Conservation (phyloP, 2,113 vertebrate species). For the Sturnira hondurensis region DNA sequence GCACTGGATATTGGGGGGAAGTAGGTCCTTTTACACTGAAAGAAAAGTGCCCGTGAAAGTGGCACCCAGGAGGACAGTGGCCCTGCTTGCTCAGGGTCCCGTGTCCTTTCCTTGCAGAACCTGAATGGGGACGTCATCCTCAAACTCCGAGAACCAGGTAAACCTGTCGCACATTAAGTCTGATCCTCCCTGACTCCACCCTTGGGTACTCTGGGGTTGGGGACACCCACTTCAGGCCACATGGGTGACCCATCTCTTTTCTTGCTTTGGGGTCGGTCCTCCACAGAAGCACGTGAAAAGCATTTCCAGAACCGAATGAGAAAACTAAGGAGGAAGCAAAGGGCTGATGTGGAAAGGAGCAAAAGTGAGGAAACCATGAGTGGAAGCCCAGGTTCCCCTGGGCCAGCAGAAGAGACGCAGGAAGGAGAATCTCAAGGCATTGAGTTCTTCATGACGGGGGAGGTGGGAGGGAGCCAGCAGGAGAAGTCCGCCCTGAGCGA, state of each 20-base stretch:
- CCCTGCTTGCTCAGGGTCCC: neutral
- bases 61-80: neutral
- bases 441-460: neutral
- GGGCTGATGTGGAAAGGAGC: neutral
- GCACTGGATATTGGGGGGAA: neutral
- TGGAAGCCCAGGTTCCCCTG: rapidly evolving
- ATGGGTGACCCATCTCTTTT: neutral
- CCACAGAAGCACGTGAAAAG: constrained; percentile 34
- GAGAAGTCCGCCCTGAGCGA: neutral
- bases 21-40: neutral
- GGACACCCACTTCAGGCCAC: neutral
- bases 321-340: neutral
- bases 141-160: constrained; percentile 67
- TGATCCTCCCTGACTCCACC: neutral
- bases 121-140: constrained; percentile 54
- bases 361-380: neutral
- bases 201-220: neutral
- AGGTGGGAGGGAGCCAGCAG: neutral
- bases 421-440: neutral
- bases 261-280: neutral
- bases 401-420: neutral
- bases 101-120: constrained; percentile 41
- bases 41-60: neutral
- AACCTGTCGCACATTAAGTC: neutral
- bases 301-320: neutral